Evolutionary conservation across 2,113 vertebrate species (phyloP).

Genomic region (Delphinus delphis): DNA sequence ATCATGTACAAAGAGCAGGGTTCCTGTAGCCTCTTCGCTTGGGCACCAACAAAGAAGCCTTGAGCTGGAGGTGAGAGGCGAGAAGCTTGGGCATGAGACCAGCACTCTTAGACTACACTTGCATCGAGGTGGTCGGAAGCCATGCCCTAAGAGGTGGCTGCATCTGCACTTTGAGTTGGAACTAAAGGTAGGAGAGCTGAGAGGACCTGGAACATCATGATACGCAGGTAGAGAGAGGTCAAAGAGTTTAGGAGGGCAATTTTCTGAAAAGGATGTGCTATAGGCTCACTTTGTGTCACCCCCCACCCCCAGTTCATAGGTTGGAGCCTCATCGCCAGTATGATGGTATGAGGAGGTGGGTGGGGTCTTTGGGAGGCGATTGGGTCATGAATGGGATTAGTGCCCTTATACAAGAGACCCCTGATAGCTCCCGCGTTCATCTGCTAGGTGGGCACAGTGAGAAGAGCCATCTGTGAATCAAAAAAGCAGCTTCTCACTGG

Average conservation of each 20-base stretch:
- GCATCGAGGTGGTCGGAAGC: not conserved
- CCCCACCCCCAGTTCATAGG: not conserved
- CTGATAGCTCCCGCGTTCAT: not conserved
- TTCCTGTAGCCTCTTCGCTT: not conserved
- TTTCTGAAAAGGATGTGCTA: not conserved
- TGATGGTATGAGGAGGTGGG: not conserved
- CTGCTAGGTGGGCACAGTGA: not conserved
- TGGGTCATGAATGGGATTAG: not conserved
- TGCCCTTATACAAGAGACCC: not conserved
- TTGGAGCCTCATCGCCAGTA: not conserved
- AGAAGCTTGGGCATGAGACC: not conserved
- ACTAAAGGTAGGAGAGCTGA: not conserved
- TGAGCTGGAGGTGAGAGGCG: not conserved
- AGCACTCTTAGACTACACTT: not conserved
- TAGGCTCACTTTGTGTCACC: not conserved
- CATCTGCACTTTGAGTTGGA: not conserved
- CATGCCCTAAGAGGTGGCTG: not conserved
- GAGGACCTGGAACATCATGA: not conserved
- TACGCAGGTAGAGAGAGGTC: not conserved
- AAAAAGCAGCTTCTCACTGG: not conserved
- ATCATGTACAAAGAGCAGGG: fast-evolving
- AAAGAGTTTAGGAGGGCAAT: not conserved
- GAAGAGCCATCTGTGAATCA: not conserved
- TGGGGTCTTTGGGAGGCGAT: not conserved
- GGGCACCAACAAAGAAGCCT: not conserved